Percentiles rank a stretch among this genome's conserved stretches.
Conservation (phyloP, 2,888 invertebrate genomes). For the Orthonychiurus folsomi region DNA sequence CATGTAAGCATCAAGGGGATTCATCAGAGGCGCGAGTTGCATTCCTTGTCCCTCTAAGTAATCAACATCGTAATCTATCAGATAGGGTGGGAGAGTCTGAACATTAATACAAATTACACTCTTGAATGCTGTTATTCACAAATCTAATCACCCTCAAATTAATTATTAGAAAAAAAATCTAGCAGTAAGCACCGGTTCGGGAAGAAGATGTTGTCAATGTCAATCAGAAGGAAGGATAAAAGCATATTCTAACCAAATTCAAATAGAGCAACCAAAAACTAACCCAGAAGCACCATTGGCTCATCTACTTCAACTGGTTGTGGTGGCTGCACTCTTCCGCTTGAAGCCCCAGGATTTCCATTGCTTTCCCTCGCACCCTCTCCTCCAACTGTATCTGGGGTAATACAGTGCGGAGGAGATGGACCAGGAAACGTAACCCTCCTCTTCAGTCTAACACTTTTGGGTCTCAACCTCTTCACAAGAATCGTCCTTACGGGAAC, state of each 20-base stretch:
- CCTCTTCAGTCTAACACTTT: constrained; percentile 31
- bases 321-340: constrained; percentile 13
- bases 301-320: constrained; percentile 39
- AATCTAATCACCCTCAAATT: no score
- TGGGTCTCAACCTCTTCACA: constrained; percentile 35
- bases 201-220: no score
- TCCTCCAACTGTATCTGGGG: constrained; percentile 33
- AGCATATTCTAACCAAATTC: neutral
- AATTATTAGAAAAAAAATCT: no score
- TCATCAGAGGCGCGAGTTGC: constrained; percentile 14
- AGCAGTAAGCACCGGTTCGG: no score
- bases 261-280: neutral
- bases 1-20: constrained; percentile 39
- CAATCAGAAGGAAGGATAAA: no score
- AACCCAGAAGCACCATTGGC: constrained; percentile 37
- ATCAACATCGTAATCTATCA: neutral
- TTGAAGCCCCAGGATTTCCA: constrained; percentile 8
- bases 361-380: constrained; percentile 33
- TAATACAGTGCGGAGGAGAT: constrained; percentile 37
- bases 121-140: no score
- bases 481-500: constrained; percentile 36
- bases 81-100: neutral
- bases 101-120: neutral
- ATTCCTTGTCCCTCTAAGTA: constrained; percentile 1
- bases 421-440: constrained; percentile 35